Percentiles rank a stretch among this genome's conserved stretches.
Conservation (phyloP, 2,113 vertebrate genomes). For the Semnornis frantzii region DNA sequence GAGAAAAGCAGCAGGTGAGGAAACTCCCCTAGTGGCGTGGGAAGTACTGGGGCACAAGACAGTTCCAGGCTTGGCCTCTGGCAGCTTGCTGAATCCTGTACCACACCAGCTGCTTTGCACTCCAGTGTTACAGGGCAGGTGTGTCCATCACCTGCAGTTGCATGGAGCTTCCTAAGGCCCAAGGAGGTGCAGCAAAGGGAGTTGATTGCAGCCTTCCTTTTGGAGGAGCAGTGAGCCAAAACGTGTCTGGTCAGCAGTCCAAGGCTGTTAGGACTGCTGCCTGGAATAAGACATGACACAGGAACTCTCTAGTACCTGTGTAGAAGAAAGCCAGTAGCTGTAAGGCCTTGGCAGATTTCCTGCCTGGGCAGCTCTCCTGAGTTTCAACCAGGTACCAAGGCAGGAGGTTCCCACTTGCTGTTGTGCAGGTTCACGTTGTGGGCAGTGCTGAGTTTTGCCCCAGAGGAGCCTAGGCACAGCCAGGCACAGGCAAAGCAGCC, state of each 20-base stretch:
- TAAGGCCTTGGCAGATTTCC: neutral
- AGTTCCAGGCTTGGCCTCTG: neutral
- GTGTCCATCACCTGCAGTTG: neutral
- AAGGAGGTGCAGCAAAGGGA: neutral
- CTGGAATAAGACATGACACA: neutral
- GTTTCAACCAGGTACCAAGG: neutral
- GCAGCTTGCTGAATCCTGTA: neutral
- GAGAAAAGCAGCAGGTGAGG: conserved; percentile 93
- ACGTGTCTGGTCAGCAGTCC: no score
- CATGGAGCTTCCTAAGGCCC: neutral
- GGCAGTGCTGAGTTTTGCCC: neutral
- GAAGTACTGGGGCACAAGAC: fast-evolving
- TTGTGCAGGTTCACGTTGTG: neutral
- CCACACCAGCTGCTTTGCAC: neutral
- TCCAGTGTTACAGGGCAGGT: neutral
- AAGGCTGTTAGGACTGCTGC: neutral
- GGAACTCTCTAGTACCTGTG: neutral
- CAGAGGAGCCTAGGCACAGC: neutral
- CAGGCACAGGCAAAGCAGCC: neutral
- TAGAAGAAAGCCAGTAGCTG: neutral
- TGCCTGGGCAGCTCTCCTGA: neutral
- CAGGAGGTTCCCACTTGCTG: neutral
- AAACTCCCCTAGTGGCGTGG: neutral
- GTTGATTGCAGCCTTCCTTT: neutral
- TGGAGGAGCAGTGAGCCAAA: neutral